Evolutionary conservation across 2,113 vertebrate genomes (phyloP), one percentile per base, ranked within the genome.

Genomic region (Dasyornis broadbenti): DNA sequence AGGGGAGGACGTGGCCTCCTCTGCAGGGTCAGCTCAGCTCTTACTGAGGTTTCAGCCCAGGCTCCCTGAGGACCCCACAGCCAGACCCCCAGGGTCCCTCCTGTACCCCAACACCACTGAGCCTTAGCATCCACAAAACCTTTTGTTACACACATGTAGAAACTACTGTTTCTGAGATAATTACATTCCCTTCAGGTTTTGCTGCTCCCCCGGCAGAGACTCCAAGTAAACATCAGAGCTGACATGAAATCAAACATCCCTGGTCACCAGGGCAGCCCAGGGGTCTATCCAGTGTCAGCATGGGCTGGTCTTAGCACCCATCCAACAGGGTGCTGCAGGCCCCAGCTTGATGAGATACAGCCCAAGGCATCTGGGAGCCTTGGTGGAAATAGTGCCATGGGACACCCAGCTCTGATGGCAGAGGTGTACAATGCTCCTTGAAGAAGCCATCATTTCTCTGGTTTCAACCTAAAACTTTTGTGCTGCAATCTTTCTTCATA

Each of bases 321-420:
- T 16, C 42, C 49, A 14, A 7, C 5, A 61, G 53, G 33, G 7
- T 73, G 56, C 47, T 47, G 23, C 37, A 47, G 16, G 19, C 35
- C 40, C 53, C 4, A 7, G 26, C n/a, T 40, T 0, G 1, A 23
- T 5, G 1, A 72, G 23, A 8, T 63, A 20, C 26, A 40, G 7
- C 22, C 63, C 4, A 2, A 45, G 14, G 26, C 18, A 5, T 84
- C 28, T 59, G 52, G 53, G 26, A 59, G 6, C 47, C 31, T 20
- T 2, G 1, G 24, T 10, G 7, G 40, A 56, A 86, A 28, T 0
- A 7, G 24, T 40, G 11, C 57, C 16, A 4, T 33, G n/a, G 72
- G 45, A n/a, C 39, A 54, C 33, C 45, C 59, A 45, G 0, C 13
- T 10, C 6, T 39, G 42, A 35, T 0, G 8, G 45, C 61, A 63